Percentiles rank a stretch among this genome's conserved stretches.
Conservation (phyloP, 2,113 vertebrate genomes). For the Sinocyclocheilus maitianheensis region DNA sequence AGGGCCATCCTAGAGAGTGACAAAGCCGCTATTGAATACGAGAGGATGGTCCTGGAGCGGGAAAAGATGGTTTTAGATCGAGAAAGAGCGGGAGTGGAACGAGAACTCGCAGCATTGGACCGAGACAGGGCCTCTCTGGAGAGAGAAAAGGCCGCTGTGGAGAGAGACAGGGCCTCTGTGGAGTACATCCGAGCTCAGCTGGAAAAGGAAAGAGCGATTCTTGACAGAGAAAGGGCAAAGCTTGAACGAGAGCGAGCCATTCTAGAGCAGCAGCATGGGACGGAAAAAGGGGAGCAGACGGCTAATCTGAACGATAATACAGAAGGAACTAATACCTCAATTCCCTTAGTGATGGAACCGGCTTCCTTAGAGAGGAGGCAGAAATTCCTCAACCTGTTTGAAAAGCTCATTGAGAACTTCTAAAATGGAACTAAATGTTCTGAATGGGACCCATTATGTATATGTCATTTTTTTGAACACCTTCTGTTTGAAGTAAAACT, state of each 20-base stretch:
- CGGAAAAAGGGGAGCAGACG: slow-evolving; percentile 39
- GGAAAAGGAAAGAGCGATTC: slow-evolving; percentile 64
- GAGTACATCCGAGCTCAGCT: slow-evolving; percentile 61
- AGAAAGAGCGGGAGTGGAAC: slow-evolving; percentile 64
- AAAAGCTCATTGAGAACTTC: slow-evolving; percentile 69
- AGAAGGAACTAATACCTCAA: not conserved
- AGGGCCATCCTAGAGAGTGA: slow-evolving; percentile 54
- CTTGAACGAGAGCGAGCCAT: slow-evolving; percentile 59
- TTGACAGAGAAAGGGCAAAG: slow-evolving; percentile 64
- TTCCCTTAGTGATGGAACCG: slow-evolving; percentile 38
- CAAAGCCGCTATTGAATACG: slow-evolving; percentile 55
- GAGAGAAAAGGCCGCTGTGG: slow-evolving; percentile 67
- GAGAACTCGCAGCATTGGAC: slow-evolving; percentile 61
- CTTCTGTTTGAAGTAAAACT: slow-evolving; percentile 3
- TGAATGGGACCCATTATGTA: not conserved
- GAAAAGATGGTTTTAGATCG: slow-evolving; percentile 66
- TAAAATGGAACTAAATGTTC: slow-evolving; percentile 45
- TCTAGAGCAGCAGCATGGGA: slow-evolving; percentile 53
- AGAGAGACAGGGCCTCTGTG: slow-evolving; percentile 65
- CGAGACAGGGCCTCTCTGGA: slow-evolving; percentile 63
- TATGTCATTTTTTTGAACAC: slow-evolving; percentile 12
- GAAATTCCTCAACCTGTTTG: slow-evolving; percentile 67
- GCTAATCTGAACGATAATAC: slow-evolving; percentile 24
- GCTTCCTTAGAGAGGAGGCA: slow-evolving; percentile 60
- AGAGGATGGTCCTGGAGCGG: slow-evolving; percentile 60